Percentiles rank a stretch among this genome's conserved stretches.
These are phyloP conservation scores for Lampris incognitus DNA, from an alignment of 2,113 vertebrate genomes.

Conservation along the genomic window DNA sequence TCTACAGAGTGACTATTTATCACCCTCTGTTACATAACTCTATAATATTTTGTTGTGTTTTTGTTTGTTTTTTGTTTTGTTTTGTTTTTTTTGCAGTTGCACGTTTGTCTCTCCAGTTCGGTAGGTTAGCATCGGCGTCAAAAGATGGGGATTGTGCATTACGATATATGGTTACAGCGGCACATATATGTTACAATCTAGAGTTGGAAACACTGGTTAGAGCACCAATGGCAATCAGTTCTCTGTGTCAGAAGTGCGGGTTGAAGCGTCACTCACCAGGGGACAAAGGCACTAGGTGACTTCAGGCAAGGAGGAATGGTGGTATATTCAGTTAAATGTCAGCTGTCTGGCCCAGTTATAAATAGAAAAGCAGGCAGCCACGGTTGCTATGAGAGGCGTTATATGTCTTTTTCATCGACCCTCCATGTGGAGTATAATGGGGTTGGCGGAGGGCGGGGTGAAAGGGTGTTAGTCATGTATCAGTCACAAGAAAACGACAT, in stretches of 20 bases:
- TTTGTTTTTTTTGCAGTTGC: background rate
- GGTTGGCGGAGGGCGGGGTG: background rate
- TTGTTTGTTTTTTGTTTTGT: background rate
- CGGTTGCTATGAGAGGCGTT: conserved; percentile 54
- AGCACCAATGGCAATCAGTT: conserved; percentile 7
- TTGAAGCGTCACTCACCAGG: conserved; percentile 50
- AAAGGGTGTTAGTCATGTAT: no score
- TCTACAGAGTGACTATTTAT: no score
- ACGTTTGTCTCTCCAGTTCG: background rate
- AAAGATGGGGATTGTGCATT: background rate
- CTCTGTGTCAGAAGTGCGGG: conserved; percentile 55
- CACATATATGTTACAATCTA: conserved; percentile 32
- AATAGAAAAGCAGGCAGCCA: conserved; percentile 62
- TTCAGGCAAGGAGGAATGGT: conserved; percentile 70
- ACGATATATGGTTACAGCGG: background rate
- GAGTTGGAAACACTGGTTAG: conserved; percentile 41
- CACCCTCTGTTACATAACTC: background rate
- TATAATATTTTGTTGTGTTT: background rate
- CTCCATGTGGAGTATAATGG: conserved; percentile 24
- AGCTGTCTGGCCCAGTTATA: conserved; percentile 75
- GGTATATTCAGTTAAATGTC: conserved; percentile 75
- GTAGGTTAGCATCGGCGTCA: background rate
- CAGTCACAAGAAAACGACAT: background rate
- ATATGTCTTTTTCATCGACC: conserved; percentile 28
- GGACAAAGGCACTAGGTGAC: conserved; percentile 67